Evolutionary conservation across 2,797 vertebrate genomes (phyloP), one percentile per base, ranked within the genome.

Genomic region (Coendou prehensilis): DNA sequence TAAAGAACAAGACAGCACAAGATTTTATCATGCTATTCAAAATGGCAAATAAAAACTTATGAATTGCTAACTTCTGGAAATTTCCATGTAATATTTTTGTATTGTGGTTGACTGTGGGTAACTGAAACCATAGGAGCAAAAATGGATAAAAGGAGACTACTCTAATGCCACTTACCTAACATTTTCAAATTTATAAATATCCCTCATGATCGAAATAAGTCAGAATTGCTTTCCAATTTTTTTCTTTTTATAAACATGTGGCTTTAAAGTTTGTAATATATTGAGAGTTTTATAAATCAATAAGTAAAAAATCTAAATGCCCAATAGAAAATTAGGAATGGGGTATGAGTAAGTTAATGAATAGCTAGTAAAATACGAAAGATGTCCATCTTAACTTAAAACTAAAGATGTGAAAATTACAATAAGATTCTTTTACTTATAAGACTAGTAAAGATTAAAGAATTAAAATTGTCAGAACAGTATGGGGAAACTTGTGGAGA

Each of bases 221-320:
- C 64, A 96, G 26, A 94, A 87, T 71, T 90, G n/a, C 59, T 88
- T 73, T 88, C 26, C 33, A 82, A 59, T 47, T 71, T 78, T 87
- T 61, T 45, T 85, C 9, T 78, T 93, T 91, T 73, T 64, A 23
- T 28, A 90, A 92, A 95, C 22, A 78, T 59, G 14, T 91, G 41
- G 41, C 23, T 47, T 26, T 47, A 75, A 75, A 47, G 9, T 11
- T 45, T 73, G 41, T 85, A 76, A 80, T 84, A 37, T 94, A 90
- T 71, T 30, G 56, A 87, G 30, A 81, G 6, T 26, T 92, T 84
- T 88, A 54, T n/a, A 84, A 94, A 81, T 15, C 71, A 94, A 30
- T 67, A 56, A 92, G 23, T 37, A 47, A 78, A 93, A 95, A 54
- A 41, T 59, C 33, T 64, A 82, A 76, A 50, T 50, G 47, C 2